A percentile compares a stretch with the other conserved stretches of the same genome.
Evolutionary conservation across 2,113 vertebrate species (phyloP).

Genomic region (Peromyscus californicus): DNA sequence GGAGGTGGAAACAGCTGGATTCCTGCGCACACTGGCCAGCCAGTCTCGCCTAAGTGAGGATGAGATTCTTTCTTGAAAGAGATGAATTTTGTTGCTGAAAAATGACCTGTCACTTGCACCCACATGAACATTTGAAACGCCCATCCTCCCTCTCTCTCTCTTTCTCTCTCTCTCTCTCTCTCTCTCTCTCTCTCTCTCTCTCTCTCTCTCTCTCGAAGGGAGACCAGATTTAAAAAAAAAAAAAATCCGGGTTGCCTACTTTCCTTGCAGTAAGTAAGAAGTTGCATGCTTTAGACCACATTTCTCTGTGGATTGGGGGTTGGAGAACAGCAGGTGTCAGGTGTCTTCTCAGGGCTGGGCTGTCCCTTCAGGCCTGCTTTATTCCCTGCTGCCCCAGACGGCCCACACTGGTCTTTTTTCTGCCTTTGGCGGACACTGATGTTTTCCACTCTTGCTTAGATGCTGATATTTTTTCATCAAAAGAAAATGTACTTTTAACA

Average conservation of each 20-base stretch:
- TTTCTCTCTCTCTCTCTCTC: not conserved
- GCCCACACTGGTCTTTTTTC: not conserved
- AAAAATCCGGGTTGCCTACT: not conserved
- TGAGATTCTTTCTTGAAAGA: not conserved
- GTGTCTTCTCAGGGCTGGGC: not conserved
- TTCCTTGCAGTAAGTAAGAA: not conserved
- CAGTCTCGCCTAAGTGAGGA: not conserved
- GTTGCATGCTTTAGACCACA: not conserved
- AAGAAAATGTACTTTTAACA: not conserved
- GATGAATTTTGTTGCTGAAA: not conserved
- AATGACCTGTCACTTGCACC: not conserved
- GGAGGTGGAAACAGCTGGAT: not conserved
- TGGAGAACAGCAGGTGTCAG: not conserved
- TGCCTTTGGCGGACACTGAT: not conserved
- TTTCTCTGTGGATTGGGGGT: not conserved
- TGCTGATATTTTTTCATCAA: not conserved
- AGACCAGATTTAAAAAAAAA: not conserved
- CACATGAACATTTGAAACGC: not conserved
- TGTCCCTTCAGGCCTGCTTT: not conserved
- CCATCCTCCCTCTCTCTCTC: not conserved
- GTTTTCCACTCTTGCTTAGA: not conserved
- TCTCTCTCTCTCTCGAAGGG: not conserved
- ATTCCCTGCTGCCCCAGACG: fast-evolving
- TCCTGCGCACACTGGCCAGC: no score
- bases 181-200: not conserved